A percentile compares a stretch with the other conserved stretches of the same genome.
Conservation (phyloP, 2,797 vertebrate species). For the Pipistrellus nathusii region DNA sequence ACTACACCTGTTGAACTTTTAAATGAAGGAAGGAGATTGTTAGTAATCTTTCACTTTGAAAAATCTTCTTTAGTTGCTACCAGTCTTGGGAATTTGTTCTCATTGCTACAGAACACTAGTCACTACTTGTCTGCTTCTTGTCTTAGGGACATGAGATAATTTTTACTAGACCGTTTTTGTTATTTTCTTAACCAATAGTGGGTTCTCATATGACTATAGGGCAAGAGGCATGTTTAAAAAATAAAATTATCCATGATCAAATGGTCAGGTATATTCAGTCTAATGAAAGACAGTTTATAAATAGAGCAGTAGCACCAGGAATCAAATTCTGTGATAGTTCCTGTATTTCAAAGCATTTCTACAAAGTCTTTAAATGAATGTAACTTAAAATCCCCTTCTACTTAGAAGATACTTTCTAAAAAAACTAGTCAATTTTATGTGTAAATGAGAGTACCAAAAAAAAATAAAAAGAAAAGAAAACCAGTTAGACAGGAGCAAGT, state of each 20-base stretch:
- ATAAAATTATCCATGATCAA: neutral
- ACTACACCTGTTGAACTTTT: slow-evolving; percentile 41
- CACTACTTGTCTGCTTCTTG: neutral
- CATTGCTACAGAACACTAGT: neutral
- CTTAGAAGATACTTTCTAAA: neutral
- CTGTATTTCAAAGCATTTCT: slow-evolving; percentile 13
- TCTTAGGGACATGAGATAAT: neutral
- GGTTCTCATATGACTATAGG: neutral
- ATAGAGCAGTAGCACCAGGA: neutral
- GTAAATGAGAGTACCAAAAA: neutral
- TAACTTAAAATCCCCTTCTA: neutral
- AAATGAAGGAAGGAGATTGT: neutral
- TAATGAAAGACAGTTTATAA: slow-evolving; percentile 8
- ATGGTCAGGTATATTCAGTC: neutral
- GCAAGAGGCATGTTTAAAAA: slow-evolving; percentile 29
- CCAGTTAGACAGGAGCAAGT: neutral
- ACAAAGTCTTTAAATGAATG: slow-evolving; percentile 32
- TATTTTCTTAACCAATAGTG: neutral
- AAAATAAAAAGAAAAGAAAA: neutral
- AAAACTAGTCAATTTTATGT: neutral
- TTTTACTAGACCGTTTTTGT: slow-evolving; percentile 14
- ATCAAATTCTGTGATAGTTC: neutral
- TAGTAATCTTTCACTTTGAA: neutral
- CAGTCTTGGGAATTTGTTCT: neutral
- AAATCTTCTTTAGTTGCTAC: neutral